Evolutionary conservation across 2,113 vertebrate genomes (phyloP).

Genomic region (Leptocoma aspasia): DNA sequence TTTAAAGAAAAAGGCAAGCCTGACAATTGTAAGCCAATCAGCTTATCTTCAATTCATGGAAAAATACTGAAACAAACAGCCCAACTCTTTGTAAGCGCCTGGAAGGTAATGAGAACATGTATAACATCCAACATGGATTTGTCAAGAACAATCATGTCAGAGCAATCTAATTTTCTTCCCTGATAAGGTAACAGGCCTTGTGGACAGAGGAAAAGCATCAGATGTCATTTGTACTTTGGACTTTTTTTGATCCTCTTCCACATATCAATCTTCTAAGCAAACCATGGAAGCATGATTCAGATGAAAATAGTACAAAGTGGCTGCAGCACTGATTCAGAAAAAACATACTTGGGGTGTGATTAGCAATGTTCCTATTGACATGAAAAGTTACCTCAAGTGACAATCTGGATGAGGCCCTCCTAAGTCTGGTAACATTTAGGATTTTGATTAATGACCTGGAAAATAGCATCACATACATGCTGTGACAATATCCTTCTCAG

Average conservation of each 20-base stretch:
- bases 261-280: background rate
- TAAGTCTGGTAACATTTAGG: background rate
- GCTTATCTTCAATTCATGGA: background rate
- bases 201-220: slow-evolving; percentile 19
- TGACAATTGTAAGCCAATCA: background rate
- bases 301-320: background rate
- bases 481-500: background rate
- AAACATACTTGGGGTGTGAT: background rate
- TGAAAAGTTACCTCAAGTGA: background rate
- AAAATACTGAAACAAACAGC: slow-evolving; percentile 24
- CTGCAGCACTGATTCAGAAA: background rate
- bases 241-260: background rate
- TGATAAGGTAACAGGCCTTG: slow-evolving; percentile 6
- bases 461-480: background rate
- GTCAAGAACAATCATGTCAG: slow-evolving; percentile 37
- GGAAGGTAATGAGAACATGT: slow-evolving; percentile 15
- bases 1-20: background rate
- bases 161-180: slow-evolving; percentile 39
- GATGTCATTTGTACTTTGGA: background rate
- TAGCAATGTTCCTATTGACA: background rate
- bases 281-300: background rate
- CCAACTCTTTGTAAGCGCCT: background rate
- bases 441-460: background rate
- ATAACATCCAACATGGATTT: slow-evolving; percentile 33
- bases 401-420: background rate